A percentile compares a stretch with the other conserved stretches of the same genome.
Conservation (phyloP, 2,888 invertebrate genomes). For the Orthosia cruda region DNA sequence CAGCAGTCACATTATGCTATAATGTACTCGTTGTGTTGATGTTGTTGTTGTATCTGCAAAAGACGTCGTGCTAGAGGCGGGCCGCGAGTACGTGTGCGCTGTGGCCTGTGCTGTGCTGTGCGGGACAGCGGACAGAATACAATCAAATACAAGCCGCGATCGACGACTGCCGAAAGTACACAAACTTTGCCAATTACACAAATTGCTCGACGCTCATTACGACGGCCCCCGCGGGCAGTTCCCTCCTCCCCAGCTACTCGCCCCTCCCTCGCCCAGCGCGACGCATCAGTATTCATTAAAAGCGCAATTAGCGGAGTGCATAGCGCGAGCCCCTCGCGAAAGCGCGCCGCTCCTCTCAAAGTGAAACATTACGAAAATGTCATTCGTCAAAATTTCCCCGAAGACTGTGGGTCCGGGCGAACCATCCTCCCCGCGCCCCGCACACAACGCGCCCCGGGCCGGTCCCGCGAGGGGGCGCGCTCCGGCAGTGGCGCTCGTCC, state of each 20-base stretch:
- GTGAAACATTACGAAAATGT: conserved; percentile 85
- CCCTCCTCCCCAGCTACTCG: conserved; percentile 18
- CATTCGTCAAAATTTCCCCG: conserved; percentile 88
- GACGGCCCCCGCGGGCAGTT: conserved; percentile 11
- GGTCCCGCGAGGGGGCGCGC: conserved; percentile 48
- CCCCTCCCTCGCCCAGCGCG: conserved; percentile 46
- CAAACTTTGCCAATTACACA: conserved; percentile 78
- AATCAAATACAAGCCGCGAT: conserved; percentile 62
- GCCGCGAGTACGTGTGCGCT: too few relatives aligned
- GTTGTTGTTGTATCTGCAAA: not conserved
- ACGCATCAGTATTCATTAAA: conserved; percentile 83
- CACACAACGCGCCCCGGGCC: conserved; percentile 21
- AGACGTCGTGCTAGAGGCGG: not conserved
- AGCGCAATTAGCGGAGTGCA: conserved; percentile 88
- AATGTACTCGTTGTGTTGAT: not conserved
- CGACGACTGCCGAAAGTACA: conserved; percentile 58
- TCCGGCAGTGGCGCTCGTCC: conserved; percentile 62
- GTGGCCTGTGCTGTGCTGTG: too few relatives aligned
- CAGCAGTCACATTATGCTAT: too few relatives aligned
- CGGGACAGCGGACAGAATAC: not conserved
- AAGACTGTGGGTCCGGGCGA: conserved; percentile 76
- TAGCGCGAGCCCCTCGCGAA: conserved; percentile 65
- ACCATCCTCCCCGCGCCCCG: conserved; percentile 27
- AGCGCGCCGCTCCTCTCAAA: conserved; percentile 74
- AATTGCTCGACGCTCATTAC: conserved; percentile 75